phyloP scores from a whole-genome alignment of 2,888 invertebrate genomes.

The Perdita meconis region DNA sequence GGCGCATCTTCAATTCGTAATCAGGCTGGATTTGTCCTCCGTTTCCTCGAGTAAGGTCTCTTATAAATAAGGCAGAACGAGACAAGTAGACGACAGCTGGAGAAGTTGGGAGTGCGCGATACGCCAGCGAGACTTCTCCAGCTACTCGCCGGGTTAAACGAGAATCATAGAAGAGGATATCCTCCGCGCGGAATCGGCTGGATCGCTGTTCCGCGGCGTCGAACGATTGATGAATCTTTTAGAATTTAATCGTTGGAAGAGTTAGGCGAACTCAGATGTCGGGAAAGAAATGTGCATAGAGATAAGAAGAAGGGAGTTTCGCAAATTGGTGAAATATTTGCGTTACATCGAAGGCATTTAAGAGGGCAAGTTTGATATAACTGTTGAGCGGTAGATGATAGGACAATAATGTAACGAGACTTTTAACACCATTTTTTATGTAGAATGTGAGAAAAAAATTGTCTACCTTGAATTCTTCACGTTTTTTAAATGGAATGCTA shows the following conservation, averaged over 20 bases:
- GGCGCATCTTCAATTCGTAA: slow-evolving; percentile 72
- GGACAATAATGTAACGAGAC: too few species aligned
- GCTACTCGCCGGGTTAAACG: slow-evolving; percentile 4
- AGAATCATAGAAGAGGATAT: not conserved
- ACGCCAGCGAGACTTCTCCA: slow-evolving; percentile 6
- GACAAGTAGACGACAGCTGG: slow-evolving; percentile 33
- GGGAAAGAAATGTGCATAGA: too few species aligned
- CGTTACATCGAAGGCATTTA: too few species aligned
- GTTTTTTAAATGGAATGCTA: too few species aligned
- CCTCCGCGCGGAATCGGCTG: not conserved
- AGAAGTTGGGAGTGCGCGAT: slow-evolving; percentile 18
- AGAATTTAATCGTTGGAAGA: not conserved
- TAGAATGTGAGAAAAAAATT: too few species aligned
- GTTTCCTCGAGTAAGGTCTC: slow-evolving; percentile 41
- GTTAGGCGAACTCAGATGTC: too few species aligned
- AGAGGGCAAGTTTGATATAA: too few species aligned
- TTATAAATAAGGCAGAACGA: slow-evolving; percentile 54
- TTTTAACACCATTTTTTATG: too few species aligned
- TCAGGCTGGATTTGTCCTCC: slow-evolving; percentile 70
- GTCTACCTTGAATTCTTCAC: too few species aligned
- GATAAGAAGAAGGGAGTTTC: too few species aligned
- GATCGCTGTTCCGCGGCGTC: not conserved
- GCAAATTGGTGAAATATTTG: too few species aligned
- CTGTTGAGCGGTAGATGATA: too few species aligned
- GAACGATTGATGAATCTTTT: not conserved